Base-by-base conservation (phyloP, 2,113 vertebrate species). In the Ochotona curzoniae region DNA sequence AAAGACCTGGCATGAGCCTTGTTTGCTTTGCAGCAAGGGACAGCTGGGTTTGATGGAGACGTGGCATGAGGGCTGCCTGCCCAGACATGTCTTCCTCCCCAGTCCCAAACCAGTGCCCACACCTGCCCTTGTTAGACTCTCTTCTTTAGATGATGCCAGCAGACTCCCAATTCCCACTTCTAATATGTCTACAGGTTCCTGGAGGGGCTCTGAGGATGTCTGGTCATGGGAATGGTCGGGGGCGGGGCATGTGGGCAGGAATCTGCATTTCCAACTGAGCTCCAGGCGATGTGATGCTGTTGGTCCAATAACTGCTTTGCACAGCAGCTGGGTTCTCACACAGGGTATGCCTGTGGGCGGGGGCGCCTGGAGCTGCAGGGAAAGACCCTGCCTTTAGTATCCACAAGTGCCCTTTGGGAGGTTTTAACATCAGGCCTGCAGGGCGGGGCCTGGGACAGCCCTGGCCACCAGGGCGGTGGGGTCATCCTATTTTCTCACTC, bases 401-500 rank as follows among this genome's bases (percentile, higher is more conserved):
- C 15, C 71, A n/a, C 0, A 5, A 21, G 6, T 5, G 44, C 81
- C 64, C 70, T 30, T 30, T 70, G 32, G 38, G 38, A 44, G 21
- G 25, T 79, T 81, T 76, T 71, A 74, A 74, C 5, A 26, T 82
- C 18, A 54, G 54, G 30, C 78, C 49, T 93, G 66, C 90, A 38
- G 49, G 44, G 20, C n/a, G 32, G 47, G 47, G 21, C 23, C 61
- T 35, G 57, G 57, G 44, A 13, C 28, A 38, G 80, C 63, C 1
- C 26, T 89, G 17, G 90, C 25, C 14, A 0, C n/a, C 18, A 23
- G 23, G 83, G 32, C 30, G 11, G 20, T 38, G 4, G 57, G 90
- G 15, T 83, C 32, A 67, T 69, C 38, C 26, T 87, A 7, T 73
- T 92, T 47, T 95, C 11, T 0, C 93, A 20, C 92, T 82, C 80